Evolutionary conservation across 2,888 invertebrate species (phyloP), one percentile per base, ranked within the genome.

Genomic region (Torymus tubicola): DNA sequence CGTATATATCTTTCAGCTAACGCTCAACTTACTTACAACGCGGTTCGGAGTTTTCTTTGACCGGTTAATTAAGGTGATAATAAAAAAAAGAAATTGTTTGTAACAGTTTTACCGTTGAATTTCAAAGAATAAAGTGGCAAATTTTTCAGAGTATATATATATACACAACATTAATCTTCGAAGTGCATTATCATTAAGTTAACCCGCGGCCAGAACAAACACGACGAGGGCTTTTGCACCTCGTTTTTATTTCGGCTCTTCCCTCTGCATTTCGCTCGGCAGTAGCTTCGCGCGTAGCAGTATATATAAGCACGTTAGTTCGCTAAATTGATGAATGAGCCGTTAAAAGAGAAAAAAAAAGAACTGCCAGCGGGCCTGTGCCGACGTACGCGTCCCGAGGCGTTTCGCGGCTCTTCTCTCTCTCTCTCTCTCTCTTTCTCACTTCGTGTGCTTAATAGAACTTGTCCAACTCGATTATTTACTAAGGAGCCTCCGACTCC

Each of bases 391-490:
- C 86, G 86, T 84, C 64, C 18, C 50, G 64, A 85, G 85, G 84
- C 85, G 80, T 85, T 85, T 83, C 80, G 81, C 84, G 81, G 50
- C 81, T 76, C 81, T 8, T 42, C 42, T 42, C 31, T 5, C 42
- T 21, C 21, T 21, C 21, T 21, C 21, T 21, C 21, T 21, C 21
- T 21, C 21, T 21, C 21, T 21, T 2, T 21, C 21, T 42, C 42
- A 42, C 42, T 42, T 8, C 42, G 8, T 82, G 81, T 81, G 86
- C 84, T 87, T 89, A 87, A 90, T 90, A 88, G 86, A 90, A 90
- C 90, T 90, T 90, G 90, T 89, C 89, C 86, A 89, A 90, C 86
- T 90, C 87, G 86, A 88, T 89, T 87, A 89, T 87, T 86, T 86
- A 85, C 79, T 70, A 76, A 75, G 74, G 50, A 78, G 73, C 8